Evolutionary conservation across 2,888 invertebrate species (phyloP).

Genomic region (Hecatera dysodea): DNA sequence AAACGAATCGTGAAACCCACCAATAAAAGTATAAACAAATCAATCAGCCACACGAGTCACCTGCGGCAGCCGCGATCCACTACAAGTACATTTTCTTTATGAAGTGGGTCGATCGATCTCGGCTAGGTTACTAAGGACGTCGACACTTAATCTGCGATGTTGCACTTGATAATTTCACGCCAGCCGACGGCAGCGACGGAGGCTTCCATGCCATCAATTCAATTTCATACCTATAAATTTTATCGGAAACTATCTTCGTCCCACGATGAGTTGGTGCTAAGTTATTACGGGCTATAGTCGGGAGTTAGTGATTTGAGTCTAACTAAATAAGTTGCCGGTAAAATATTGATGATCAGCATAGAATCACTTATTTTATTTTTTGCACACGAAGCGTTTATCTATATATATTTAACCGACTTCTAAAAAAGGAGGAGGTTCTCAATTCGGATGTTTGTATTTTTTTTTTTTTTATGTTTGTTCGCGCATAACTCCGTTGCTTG

Average conservation of each 20-base stretch:
- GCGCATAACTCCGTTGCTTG: too few species aligned
- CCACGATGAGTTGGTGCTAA: conserved; percentile 52
- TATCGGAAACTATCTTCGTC: conserved; percentile 69
- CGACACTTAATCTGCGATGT: conserved; percentile 83
- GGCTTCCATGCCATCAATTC: conserved; percentile 76
- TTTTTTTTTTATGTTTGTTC: too few species aligned
- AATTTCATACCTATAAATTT: conserved; percentile 82
- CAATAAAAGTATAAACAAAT: conserved; percentile 1
- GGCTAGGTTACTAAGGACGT: conserved; percentile 73
- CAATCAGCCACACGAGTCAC: conserved; percentile 1
- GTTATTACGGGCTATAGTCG: conserved; percentile 43
- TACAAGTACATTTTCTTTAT: conserved; percentile 67
- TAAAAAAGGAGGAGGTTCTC: too few species aligned
- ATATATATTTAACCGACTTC: too few species aligned
- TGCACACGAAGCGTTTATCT: background rate
- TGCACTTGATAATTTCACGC: conserved; percentile 86
- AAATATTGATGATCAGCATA: too few species aligned
- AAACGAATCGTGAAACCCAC: too few species aligned
- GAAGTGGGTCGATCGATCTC: conserved; percentile 79
- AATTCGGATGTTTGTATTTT: too few species aligned
- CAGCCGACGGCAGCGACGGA: conserved; percentile 65
- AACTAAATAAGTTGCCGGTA: background rate
- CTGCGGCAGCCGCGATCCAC: conserved; percentile 8
- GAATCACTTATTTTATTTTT: too few species aligned
- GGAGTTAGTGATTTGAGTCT: conserved; percentile 18